Conservation (phyloP, 2,113 vertebrate species). For the Saguinus imperator region DNA sequence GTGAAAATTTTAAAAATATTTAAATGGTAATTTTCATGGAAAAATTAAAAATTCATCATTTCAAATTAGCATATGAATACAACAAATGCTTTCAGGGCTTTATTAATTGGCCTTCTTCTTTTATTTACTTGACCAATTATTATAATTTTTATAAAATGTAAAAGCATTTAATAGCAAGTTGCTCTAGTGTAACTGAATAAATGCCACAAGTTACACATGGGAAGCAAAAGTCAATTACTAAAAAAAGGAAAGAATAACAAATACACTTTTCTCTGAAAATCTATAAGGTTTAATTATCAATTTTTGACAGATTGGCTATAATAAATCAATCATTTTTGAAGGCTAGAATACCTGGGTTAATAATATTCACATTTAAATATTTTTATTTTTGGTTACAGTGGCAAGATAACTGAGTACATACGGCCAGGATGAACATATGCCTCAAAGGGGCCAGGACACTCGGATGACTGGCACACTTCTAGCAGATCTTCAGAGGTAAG, state of each 20-base stretch:
- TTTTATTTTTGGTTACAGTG: no score
- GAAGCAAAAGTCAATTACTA: not conserved
- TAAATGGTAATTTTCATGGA: not conserved
- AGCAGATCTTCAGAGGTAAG: no score
- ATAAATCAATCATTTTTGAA: not conserved
- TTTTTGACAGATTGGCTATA: not conserved
- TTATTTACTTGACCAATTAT: not conserved
- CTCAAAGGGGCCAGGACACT: no score
- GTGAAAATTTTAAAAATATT: not conserved
- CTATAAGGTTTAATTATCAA: not conserved
- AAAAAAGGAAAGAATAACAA: not conserved
- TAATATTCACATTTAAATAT: not conserved
- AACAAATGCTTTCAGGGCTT: not conserved
- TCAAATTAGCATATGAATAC: not conserved
- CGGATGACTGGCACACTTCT: no score
- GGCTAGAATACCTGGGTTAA: not conserved
- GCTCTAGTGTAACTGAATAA: not conserved
- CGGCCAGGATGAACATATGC: no score
- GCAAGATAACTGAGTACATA: no score
- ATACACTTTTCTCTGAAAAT: not conserved
- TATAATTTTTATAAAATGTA: not conserved
- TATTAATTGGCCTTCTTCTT: not conserved
- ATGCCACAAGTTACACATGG: not conserved
- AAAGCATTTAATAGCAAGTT: not conserved
- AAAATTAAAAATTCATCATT: not conserved